Conservation (phyloP, 92 coral and sea anemone species). For the Phenganax marumi region DNA sequence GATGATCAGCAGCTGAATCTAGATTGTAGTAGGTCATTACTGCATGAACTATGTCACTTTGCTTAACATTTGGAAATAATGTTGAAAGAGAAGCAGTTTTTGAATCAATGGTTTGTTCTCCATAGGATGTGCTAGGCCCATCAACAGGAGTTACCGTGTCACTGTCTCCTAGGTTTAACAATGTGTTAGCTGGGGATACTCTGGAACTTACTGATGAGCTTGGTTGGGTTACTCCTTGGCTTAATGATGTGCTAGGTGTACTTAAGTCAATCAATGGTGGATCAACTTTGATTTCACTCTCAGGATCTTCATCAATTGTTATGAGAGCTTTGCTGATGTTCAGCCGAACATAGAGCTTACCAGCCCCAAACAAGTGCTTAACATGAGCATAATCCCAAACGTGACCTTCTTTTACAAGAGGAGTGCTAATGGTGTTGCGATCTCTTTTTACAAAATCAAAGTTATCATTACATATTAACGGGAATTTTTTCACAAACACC, state of each 20-base stretch:
- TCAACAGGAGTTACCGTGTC: background rate
- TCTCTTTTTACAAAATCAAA: conserved; percentile 46
- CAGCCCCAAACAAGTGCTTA: conserved; percentile 52
- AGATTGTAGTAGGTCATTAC: conserved; percentile 41
- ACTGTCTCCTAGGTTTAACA: background rate
- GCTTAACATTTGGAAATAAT: conserved; percentile 49
- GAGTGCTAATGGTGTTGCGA: conserved; percentile 35
- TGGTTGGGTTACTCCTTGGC: background rate
- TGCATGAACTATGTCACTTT: conserved; percentile 36
- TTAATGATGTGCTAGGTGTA: conserved; percentile 21
- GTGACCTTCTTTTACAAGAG: conserved; percentile 52
- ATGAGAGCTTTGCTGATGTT: conserved; percentile 35
- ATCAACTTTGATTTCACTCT: background rate
- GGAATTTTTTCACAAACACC: conserved; percentile 35
- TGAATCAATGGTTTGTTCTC: conserved; percentile 30
- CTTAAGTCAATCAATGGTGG: conserved; percentile 29
- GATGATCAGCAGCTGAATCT: conserved; percentile 44
- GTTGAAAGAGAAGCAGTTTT: conserved; percentile 43
- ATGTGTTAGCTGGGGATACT: too few species aligned
- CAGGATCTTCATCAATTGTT: background rate
- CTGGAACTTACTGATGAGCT: background rate
- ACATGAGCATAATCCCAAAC: conserved; percentile 54
- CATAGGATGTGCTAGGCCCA: conserved; percentile 35
- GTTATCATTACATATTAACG: conserved; percentile 25
- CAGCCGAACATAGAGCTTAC: conserved; percentile 46